Conservation (phyloP, 2,888 invertebrate genomes). For the Prostheceraeus crozeri region DNA sequence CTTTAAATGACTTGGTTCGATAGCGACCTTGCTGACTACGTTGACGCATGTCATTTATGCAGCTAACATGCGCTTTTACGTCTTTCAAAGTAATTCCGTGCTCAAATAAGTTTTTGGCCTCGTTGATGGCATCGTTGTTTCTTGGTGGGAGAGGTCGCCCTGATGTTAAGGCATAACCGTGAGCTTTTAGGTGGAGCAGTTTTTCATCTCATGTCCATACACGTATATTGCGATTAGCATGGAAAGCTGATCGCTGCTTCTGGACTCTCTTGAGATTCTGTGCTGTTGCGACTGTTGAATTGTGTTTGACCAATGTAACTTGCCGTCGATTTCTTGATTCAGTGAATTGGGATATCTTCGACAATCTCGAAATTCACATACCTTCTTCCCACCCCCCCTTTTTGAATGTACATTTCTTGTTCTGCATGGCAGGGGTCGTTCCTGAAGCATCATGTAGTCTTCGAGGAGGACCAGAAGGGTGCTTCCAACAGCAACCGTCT, state of each 20-base stretch:
- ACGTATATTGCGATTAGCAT: background rate
- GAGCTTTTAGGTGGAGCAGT: background rate
- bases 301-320: background rate
- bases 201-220: slow-evolving; percentile 1
- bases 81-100: background rate
- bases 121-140: background rate
- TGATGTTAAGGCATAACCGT: background rate
- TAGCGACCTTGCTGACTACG: background rate
- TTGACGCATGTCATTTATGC: background rate
- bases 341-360: background rate
- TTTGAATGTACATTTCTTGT: background rate
- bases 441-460: background rate
- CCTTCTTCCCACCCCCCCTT: background rate
- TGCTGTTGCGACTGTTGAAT: background rate
- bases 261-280: background rate
- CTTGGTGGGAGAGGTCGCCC: background rate
- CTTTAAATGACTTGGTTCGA: background rate
- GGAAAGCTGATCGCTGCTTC: background rate
- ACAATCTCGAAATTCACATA: background rate
- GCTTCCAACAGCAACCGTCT: slow-evolving; percentile 4
- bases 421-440: background rate
- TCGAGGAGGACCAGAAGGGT: background rate
- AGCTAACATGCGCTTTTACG: background rate
- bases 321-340: background rate
- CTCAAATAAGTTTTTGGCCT: background rate